Evolutionary conservation across 2,797 vertebrate genomes (phyloP).

Genomic region (Aythya fuligula): DNA sequence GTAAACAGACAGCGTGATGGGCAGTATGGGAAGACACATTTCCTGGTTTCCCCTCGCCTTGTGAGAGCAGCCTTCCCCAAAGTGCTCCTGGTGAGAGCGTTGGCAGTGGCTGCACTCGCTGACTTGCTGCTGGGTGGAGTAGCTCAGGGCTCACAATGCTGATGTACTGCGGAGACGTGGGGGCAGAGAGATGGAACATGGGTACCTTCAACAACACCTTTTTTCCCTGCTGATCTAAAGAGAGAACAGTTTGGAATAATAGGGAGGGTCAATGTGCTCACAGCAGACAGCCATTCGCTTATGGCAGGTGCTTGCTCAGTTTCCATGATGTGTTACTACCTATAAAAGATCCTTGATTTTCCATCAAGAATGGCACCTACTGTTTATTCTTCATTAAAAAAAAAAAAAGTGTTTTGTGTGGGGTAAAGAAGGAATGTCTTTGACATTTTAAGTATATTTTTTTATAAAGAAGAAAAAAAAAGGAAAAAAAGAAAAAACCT

Average conservation of each 20-base stretch:
- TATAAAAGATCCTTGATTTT: not conserved
- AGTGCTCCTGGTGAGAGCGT: no score
- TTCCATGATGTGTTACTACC: fast-evolving
- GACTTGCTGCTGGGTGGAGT: not conserved
- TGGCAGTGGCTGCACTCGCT: not conserved
- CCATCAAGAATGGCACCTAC: not conserved
- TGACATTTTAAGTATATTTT: not conserved
- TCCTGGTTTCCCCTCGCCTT: not conserved
- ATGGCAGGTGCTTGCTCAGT: not conserved
- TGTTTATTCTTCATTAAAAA: not conserved
- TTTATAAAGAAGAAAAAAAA: not conserved
- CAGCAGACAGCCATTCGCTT: not conserved
- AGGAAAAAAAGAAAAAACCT: fast-evolving
- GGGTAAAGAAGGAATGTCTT: not conserved
- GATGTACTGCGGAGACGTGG: fast-evolving
- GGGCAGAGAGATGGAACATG: not conserved
- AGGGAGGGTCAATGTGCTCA: not conserved
- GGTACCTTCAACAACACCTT: not conserved
- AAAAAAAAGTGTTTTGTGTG: not conserved
- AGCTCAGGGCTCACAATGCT: not conserved
- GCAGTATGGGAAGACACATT: not conserved
- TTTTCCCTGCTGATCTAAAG: not conserved
- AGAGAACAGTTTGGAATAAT: not conserved
- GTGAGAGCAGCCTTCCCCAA: not conserved
- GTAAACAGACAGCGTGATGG: no score